Base-by-base conservation (phyloP, 2,888 invertebrate genomes). In the Eristalis pertinax region DNA sequence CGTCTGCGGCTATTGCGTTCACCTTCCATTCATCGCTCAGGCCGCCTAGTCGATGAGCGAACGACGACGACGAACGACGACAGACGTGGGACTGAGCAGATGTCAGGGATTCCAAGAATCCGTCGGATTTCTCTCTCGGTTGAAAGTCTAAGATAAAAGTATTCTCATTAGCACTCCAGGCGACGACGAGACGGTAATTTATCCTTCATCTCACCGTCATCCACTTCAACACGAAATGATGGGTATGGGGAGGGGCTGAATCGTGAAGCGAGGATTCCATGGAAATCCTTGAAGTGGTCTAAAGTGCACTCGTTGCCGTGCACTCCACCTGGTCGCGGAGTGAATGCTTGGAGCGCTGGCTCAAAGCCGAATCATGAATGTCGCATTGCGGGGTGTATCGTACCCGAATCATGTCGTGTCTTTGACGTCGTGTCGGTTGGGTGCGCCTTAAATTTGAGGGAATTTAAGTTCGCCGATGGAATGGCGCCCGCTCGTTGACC, bases 131-230 rank as follows among this genome's bases (percentile, higher is more conserved):
- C 72, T 24, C 50, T 72, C 50, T 67, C 15, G 60, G 38, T 38
- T 38, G 38, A 38, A 38, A 2, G 13, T 38, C 38, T 38, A 13
- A 38, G 38, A 38, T 38, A 38, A 38, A 38, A 38, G 38, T 38
- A 38, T 38, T 77, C 77, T 83, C 72, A 83, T 83, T 77, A 83
- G 78, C 83, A 77, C 77, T 72, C 62, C 19, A 22, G 67, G 80
- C 68, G 77, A 83, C 43, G 72, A 83, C 43, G 72, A 83, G 77
- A 77, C 50, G 67, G 60, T 69, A 72, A 77, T 77, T 83, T 68
- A 72, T 77, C 67, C 77, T 76, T 68, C 43, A 19, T 35, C 13
- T 5, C 50, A 10, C 11, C 24, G 67, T 63, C 13, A 15, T n/a
- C 7, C 11, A 13, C 15, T 4, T n/a, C 22, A 76, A n/a, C 13